phyloP scores from a whole-genome alignment of 2,888 invertebrate species.

The Melanostoma scalare region DNA sequence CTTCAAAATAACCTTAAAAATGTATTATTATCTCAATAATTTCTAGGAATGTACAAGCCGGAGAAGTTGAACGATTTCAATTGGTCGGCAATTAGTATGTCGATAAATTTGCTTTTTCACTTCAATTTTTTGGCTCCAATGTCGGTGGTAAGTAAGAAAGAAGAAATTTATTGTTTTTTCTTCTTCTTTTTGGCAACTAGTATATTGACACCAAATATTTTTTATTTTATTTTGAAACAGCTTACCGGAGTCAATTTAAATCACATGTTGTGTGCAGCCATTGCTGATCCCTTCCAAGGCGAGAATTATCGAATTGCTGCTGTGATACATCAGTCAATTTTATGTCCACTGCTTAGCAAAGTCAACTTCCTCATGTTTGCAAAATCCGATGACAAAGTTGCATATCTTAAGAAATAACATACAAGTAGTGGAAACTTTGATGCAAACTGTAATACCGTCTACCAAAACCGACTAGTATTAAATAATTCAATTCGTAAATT shows the following conservation, averaged over 20 bases:
- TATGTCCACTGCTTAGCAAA: conserved; percentile 93
- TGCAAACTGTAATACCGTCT: conserved; percentile 78
- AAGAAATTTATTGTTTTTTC: conserved; percentile 72
- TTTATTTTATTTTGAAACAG: conserved; percentile 83
- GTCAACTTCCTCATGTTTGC: conserved; percentile 85
- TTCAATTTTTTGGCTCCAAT: conserved; percentile 87
- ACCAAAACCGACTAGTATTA: conserved; percentile 81
- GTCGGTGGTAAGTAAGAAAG: conserved; percentile 83
- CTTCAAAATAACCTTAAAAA: background rate
- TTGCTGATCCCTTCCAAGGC: conserved; percentile 96
- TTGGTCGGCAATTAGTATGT: conserved; percentile 91
- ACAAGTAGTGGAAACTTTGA: conserved; percentile 74
- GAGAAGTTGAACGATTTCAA: conserved; percentile 89
- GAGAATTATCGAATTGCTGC: conserved; percentile 94
- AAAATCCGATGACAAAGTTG: conserved; percentile 45
- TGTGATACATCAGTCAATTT: conserved; percentile 91
- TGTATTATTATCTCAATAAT: conserved; percentile 27
- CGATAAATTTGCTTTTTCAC: conserved; percentile 91
- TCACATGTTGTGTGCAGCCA: conserved; percentile 97
- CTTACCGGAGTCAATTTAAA: conserved; percentile 95
- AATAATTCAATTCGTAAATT: conserved; percentile 59
- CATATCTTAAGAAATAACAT: conserved; percentile 50
- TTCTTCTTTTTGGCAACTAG: background rate
- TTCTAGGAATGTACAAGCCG: conserved; percentile 90
- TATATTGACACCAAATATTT: background rate